Evolutionary conservation across 2,888 invertebrate species (phyloP).

Genomic region (Leptinotarsa rubiginosa): DNA sequence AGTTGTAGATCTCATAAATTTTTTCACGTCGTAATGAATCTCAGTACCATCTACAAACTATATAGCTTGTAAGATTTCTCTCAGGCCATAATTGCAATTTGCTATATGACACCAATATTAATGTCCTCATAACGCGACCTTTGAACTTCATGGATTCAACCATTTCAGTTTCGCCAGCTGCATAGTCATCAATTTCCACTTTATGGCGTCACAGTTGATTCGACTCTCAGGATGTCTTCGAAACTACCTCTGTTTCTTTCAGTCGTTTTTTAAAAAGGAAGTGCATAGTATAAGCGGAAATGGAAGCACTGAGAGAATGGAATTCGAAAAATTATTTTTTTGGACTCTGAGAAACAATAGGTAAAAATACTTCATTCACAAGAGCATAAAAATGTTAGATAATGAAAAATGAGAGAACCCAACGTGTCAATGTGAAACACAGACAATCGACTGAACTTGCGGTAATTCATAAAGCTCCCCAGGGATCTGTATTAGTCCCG

Average conservation of each 20-base stretch:
- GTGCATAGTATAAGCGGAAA: neutral
- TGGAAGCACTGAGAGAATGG: neutral
- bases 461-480: too few relatives aligned
- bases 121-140: constrained; percentile 43
- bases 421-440: too few relatives aligned
- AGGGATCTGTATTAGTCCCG: too few relatives aligned
- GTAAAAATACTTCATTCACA: too few relatives aligned
- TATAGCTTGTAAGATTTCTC: neutral
- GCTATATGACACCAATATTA: constrained; percentile 37
- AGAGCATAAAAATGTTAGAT: too few relatives aligned
- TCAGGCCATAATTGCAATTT: constrained; percentile 9
- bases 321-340: too few relatives aligned
- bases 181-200: constrained; percentile 16
- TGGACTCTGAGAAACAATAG: too few relatives aligned
- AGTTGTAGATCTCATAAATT: too few relatives aligned
- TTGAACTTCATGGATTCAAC: constrained; percentile 42
- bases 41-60: neutral
- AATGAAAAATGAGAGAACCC: too few relatives aligned
- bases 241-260: neutral
- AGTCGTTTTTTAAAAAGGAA: neutral
- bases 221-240: neutral
- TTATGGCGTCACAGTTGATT: constrained; percentile 5
- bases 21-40: neutral
- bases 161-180: constrained; percentile 21
- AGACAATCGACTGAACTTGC: too few relatives aligned